Conservation (phyloP, 2,113 vertebrate species). For the Sturnus vulgaris region DNA sequence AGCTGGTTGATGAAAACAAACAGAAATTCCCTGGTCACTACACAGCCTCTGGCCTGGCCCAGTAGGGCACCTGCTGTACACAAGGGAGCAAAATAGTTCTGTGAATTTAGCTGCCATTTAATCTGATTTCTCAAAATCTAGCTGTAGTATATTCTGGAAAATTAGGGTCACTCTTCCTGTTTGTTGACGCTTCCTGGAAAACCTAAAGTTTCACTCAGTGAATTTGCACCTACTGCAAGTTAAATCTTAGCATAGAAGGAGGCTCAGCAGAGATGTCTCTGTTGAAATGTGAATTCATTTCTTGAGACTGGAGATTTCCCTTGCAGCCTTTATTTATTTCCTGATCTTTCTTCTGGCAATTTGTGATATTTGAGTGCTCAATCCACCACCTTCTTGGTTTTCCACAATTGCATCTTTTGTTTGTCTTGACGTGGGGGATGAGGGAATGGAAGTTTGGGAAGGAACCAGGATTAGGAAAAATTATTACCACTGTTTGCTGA, state of each 20-base stretch:
- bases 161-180: constrained; percentile 21
- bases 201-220: background rate
- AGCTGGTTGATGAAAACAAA: background rate
- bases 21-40: background rate
- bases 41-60: background rate
- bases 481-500: background rate
- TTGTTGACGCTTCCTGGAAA: constrained; percentile 41
- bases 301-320: background rate
- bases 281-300: background rate
- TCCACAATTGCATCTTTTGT: background rate
- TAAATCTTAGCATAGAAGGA: background rate
- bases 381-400: background rate
- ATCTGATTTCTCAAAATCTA: constrained; percentile 26
- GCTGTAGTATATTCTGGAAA: background rate
- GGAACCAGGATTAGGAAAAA: background rate
- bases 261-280: background rate
- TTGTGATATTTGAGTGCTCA: background rate
- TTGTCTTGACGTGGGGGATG: background rate
- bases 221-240: background rate
- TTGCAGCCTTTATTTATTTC: background rate
- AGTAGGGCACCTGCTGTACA: background rate
- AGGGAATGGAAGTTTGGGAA: background rate
- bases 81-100: constrained; percentile 18
- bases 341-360: background rate
- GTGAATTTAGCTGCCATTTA: constrained; percentile 19